phyloP scores from a whole-genome alignment of 2,797 vertebrate genomes.

The Acanthornis magna region DNA sequence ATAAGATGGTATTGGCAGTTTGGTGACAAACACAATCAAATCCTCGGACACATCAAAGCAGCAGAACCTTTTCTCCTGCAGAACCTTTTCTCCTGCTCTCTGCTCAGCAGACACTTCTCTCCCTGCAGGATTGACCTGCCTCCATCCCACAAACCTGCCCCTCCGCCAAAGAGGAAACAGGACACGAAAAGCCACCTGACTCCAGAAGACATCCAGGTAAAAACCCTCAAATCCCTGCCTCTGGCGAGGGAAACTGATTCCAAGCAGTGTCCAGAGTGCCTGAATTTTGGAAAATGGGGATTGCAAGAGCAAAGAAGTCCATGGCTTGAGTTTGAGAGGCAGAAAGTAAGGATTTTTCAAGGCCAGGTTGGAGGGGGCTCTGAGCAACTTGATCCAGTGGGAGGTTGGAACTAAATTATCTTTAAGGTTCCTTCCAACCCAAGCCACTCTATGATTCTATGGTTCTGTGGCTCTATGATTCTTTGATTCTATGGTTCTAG shows the following conservation, averaged over 20 bases:
- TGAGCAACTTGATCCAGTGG: background rate
- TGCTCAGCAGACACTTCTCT: background rate
- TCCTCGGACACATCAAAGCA: background rate
- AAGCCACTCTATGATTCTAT: background rate
- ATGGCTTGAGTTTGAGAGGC: background rate
- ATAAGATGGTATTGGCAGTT: background rate
- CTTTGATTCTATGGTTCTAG: background rate
- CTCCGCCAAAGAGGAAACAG: slow-evolving; percentile 84
- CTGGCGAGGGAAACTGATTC: background rate
- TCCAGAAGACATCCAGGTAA: slow-evolving; percentile 89
- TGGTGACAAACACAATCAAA: background rate
- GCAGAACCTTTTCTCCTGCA: background rate
- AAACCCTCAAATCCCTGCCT: background rate
- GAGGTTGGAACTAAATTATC: background rate
- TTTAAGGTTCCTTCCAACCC: background rate
- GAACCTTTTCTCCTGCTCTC: background rate
- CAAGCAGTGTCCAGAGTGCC: fast-evolving
- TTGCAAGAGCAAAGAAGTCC: background rate
- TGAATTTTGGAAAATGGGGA: background rate
- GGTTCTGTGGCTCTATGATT: background rate
- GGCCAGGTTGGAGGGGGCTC: background rate
- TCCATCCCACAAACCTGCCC: slow-evolving; percentile 84
- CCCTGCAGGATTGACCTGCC: slow-evolving; percentile 82
- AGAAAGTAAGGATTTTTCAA: background rate
- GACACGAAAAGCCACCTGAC: slow-evolving; percentile 85